Evolutionary conservation across 1,140 invertebrate species (phyloP), one percentile per base, ranked within the genome.

Genomic region (Scaptodrosophila lebanonensis): DNA sequence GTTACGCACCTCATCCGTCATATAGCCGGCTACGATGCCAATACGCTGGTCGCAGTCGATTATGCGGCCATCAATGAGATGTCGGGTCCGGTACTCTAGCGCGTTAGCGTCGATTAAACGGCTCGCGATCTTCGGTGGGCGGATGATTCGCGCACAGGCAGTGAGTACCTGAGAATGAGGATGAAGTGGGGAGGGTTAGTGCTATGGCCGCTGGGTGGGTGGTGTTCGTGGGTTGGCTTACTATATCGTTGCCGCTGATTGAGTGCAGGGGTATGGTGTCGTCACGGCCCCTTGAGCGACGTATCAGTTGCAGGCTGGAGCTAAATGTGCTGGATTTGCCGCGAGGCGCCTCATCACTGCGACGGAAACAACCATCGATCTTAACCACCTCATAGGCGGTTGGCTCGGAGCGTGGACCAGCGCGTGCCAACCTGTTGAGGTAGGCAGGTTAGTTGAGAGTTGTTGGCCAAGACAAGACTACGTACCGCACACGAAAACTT

Each of bases 1-100:
- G 3, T 94, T 94, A 15, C 90, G 89, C 5, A 97, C 93, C 88
- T 96, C 95, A 43, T 94, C 91, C 1, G 91, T 91, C 91, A 96
- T 91, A 84, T 95, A 95, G 1, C 95, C 95, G 18, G 94, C 93
- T 1, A 95, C 92, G 11, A 94, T 88, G 0, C 94, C 93, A 54
- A 97, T 95, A 62, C 95, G 90, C 60, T 96, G 94, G 87, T 97
- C 95, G 52, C 93, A 93, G 64, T 92, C 93, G 25, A 96, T 92
- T 49, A 97, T 96, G 45, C 92, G 89, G 1, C 95, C 95, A 83
- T 96, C 94, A 12, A 95, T 89, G 17, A 94, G 89, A 86, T 97
- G 95, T 13, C 95, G 88, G 0, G 95, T 96, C 9, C 93, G 90
- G 82, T 96, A 97, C 85, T 96, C 95, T 86, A 95, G 92, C 52